Evolutionary conservation across 1,140 invertebrate species (phyloP).

Genomic region (Manduca sexta): DNA sequence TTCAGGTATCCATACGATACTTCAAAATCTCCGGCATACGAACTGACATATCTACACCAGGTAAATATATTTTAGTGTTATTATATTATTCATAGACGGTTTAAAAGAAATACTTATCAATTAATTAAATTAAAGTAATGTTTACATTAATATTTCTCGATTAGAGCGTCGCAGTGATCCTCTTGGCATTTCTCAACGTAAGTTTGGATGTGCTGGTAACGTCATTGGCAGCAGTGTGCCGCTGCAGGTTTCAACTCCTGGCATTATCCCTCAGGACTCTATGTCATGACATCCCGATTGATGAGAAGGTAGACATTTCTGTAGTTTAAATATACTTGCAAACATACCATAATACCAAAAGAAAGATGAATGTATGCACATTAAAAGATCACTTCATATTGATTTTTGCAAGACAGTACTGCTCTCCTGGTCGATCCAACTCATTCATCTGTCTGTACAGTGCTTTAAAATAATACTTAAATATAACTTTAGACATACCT

Average conservation of each 20-base stretch:
- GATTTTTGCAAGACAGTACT: too few relatives aligned
- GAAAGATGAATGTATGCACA: too few relatives aligned
- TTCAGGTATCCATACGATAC: background rate
- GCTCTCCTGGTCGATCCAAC: too few relatives aligned
- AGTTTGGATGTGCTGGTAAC: conserved; percentile 66
- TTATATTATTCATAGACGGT: too few relatives aligned
- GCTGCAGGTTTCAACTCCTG: conserved; percentile 65
- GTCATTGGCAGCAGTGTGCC: conserved; percentile 61
- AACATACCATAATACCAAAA: too few relatives aligned
- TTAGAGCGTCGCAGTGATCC: conserved; percentile 36
- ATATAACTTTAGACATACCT: too few relatives aligned
- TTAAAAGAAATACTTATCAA: too few relatives aligned
- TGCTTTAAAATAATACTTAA: too few relatives aligned
- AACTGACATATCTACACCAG: conserved; percentile 1
- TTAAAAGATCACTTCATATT: too few relatives aligned
- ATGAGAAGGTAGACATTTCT: conserved; percentile 11
- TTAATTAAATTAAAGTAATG: too few relatives aligned
- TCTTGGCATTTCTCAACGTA: conserved; percentile 64
- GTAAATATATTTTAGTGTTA: conserved; percentile 1
- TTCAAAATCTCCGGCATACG: background rate
- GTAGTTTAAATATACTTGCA: background rate
- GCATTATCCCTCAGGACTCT: conserved; percentile 30
- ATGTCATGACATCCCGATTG: conserved; percentile 17
- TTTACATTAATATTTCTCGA: too few relatives aligned
- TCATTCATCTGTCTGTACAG: too few relatives aligned